A percentile compares a stretch with the other conserved stretches of the same genome.
These are phyloP conservation scores for Scophthalmus maximus DNA, from an alignment of 2,113 vertebrate species.

Conservation along the genomic window DNA sequence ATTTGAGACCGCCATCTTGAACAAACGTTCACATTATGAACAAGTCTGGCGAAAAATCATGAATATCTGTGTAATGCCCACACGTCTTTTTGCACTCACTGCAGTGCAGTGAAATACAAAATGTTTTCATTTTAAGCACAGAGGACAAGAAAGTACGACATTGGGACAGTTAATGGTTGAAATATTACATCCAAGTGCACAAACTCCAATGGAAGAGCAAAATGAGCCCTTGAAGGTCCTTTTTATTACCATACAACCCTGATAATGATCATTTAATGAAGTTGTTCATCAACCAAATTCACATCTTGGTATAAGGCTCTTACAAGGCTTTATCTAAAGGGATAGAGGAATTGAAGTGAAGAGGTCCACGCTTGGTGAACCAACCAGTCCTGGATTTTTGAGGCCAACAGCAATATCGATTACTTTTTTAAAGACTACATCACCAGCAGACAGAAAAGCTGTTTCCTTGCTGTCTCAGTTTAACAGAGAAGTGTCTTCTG, in stretches of 20 bases:
- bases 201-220: neutral
- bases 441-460: neutral
- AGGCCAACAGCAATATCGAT: neutral
- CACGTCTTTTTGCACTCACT: too few relatives aligned
- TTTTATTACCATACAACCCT: conserved; percentile 29
- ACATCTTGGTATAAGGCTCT: too few relatives aligned
- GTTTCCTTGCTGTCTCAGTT: neutral
- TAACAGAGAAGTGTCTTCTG: neutral
- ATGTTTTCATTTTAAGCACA: neutral
- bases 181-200: neutral
- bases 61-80: neutral
- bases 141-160: neutral
- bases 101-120: too few relatives aligned
- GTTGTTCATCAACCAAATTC: too few relatives aligned
- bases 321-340: neutral
- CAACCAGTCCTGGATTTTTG: neutral
- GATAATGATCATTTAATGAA: neutral
- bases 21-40: neutral
- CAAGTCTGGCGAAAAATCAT: too few relatives aligned
- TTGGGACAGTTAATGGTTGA: neutral
- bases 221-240: conserved; percentile 16
- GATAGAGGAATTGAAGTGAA: too few relatives aligned
- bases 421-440: neutral
- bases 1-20: neutral
- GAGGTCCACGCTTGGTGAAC: neutral